Percentiles rank a stretch among this genome's conserved stretches.
phyloP scores from a whole-genome alignment of 2,113 vertebrate species.

The Alethe castanea region DNA sequence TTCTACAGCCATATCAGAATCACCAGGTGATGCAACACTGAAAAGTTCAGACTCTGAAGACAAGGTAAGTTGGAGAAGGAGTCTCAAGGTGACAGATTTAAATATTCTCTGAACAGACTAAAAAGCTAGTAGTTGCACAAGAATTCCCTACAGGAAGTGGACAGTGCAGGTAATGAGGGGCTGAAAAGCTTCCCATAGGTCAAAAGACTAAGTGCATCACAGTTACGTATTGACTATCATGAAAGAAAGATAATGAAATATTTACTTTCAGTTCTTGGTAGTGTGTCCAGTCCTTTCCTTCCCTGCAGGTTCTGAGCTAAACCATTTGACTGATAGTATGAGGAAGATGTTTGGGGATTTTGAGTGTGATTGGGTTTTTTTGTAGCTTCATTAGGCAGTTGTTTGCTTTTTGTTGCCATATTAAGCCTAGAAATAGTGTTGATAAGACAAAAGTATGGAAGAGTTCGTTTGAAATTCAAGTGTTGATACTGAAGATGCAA shows the following conservation, averaged over 20 bases:
- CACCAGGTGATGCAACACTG: conserved; percentile 72
- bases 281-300: not conserved
- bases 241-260: not conserved
- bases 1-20: conserved; percentile 64
- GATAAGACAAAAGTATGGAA: not conserved
- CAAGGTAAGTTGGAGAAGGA: conserved; percentile 23
- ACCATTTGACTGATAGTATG: not conserved
- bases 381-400: not conserved
- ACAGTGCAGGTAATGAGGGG: not conserved
- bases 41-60: conserved; percentile 59
- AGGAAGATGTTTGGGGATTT: not conserved
- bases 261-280: not conserved
- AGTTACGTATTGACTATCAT: not conserved
- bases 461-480: not conserved
- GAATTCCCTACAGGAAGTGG: not conserved
- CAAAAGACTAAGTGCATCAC: not conserved
- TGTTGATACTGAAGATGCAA: not conserved
- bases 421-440: not conserved
- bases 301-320: not conserved
- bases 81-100: not conserved
- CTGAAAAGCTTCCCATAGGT: not conserved
- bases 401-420: not conserved
- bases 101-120: not conserved
- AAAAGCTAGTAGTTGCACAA: not conserved
- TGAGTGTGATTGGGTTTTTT: not conserved